Base-by-base conservation (phyloP, 2,113 vertebrate species). In the Scartelaos histophorus region DNA sequence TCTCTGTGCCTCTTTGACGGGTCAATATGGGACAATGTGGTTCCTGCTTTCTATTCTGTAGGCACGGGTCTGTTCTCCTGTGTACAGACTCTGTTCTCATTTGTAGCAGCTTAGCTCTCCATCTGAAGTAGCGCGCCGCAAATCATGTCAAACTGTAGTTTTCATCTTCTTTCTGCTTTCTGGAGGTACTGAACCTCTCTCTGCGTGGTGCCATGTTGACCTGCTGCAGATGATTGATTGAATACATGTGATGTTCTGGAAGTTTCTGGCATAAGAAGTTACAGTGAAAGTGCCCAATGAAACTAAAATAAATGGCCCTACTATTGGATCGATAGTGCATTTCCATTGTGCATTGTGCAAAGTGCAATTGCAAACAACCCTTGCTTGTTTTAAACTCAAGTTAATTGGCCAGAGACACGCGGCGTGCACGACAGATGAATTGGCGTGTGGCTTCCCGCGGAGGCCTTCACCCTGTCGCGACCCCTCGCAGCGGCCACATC, bases 351-450 rank as follows among this genome's bases (percentile, higher is more conserved):
- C 7, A 11, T 29, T 29, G 29, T n/a, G n/a, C 3, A 7, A 49
- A 58, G 43, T 70, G 22, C 66, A 1, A 47, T 66, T 64, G 54
- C 7, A 34, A 29, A 58, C 57, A 34, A 11, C 35, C 51, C 29
- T 10, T 46, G 70, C 70, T 67, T 81, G 75, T 85, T 67, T 82
- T 57, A 51, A 13, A 51, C 49, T 16, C 16, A n/a, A 19, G 9
- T 56, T 79, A 51, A 80, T 72, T 60, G 73, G 67, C 84, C 72
- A 46, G 25, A 51, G 70, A 71, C 47, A 53, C 5, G 67, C 73
- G 66, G 79, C 71, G 58, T 70, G 69, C 13, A 79, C 88, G 87
- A 83, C 77, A 58, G 79, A 89, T 82, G 84, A 74, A 86, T 85
- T 56, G 85, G 70, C 62, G 72, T 68, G 67, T 21, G 13, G 82